A percentile compares a stretch with the other conserved stretches of the same genome.
These are phyloP conservation scores for Lathamus discolor DNA, from an alignment of 2,113 vertebrate genomes.

Conservation along the genomic window DNA sequence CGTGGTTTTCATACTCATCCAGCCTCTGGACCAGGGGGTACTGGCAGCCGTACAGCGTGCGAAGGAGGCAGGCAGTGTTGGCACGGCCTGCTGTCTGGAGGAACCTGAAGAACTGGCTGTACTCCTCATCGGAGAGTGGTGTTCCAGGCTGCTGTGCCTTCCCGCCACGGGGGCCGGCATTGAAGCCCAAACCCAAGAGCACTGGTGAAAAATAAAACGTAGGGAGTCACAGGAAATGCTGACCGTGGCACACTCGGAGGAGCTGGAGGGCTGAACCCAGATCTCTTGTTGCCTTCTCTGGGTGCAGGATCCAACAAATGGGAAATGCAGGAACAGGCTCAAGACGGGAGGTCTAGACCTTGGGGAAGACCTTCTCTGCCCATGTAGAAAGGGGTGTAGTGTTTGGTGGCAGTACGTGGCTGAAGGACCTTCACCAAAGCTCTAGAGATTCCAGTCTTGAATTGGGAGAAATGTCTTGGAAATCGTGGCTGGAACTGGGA, in stretches of 20 bases:
- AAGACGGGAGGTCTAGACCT: neutral
- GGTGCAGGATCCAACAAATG: neutral
- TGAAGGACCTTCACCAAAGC: neutral
- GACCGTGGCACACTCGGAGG: rapidly evolving
- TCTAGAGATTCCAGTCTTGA: neutral
- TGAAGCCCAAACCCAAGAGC: neutral
- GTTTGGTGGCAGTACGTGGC: neutral
- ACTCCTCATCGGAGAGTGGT: slow-evolving; percentile 40
- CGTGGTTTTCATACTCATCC: slow-evolving; percentile 48
- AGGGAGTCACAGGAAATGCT: neutral
- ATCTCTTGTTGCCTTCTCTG: neutral
- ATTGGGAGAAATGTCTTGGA: neutral
- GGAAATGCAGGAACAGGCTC: neutral
- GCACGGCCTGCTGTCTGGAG: neutral
- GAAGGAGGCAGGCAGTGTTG: slow-evolving; percentile 17
- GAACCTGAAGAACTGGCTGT: slow-evolving; percentile 32
- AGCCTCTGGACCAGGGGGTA: neutral
- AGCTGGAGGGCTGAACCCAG: neutral
- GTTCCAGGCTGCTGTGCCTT: neutral
- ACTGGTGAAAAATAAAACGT: slow-evolving; percentile 9
- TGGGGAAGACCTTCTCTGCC: neutral
- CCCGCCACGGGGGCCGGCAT: rapidly evolving
- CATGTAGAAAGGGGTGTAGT: neutral
- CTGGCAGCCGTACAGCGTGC: slow-evolving; percentile 4
- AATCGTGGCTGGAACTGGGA: neutral